phyloP scores from a whole-genome alignment of 2,797 vertebrate genomes.

The Chloroceryle inda region DNA sequence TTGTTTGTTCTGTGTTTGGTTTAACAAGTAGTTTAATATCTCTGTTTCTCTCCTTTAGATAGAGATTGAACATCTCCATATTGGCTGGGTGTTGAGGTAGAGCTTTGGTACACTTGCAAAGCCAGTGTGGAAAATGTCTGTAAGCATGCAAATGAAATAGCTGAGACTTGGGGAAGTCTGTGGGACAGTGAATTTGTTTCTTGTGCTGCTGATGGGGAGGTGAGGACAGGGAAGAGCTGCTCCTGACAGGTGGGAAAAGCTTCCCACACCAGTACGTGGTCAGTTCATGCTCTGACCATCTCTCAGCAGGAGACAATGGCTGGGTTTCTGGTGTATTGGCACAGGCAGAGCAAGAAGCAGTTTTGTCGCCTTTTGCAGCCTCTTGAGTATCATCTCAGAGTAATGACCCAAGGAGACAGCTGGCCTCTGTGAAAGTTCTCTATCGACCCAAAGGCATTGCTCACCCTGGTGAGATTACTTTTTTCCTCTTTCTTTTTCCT shows the following conservation, averaged over 20 bases:
- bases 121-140: not conserved
- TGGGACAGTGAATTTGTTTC: not conserved
- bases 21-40: not conserved
- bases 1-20: not conserved
- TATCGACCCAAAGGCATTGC: not conserved
- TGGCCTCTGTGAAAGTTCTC: not conserved
- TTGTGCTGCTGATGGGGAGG: not conserved
- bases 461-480: not conserved
- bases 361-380: not conserved
- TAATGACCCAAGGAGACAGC: accelerated
- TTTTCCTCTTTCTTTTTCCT: not conserved
- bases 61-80: accelerated
- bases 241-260: not conserved
- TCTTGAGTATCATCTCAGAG: not conserved
- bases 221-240: not conserved
- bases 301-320: accelerated
- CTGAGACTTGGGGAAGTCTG: too few species aligned
- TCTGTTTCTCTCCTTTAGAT: not conserved
- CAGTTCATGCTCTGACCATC: not conserved
- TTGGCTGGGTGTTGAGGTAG: not conserved
- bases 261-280: accelerated
- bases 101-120: not conserved
- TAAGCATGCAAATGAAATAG: not conserved
- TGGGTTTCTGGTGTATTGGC: not conserved
- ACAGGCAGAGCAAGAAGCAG: not conserved